Evolutionary conservation across 1,140 invertebrate genomes (phyloP).

Genomic region (Druon quercuslanigerum): DNA sequence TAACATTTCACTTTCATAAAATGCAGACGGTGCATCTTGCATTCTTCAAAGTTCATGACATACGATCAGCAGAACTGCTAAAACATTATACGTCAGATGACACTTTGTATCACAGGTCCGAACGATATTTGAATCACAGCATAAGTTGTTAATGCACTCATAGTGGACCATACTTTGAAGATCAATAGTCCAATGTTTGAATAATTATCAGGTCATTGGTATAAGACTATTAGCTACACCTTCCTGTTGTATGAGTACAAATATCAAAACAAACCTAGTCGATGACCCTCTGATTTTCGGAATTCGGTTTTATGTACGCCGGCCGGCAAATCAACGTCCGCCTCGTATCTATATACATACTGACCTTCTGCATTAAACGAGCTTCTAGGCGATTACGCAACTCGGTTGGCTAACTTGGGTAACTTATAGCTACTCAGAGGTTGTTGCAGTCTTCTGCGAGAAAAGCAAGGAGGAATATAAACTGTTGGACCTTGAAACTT

Average conservation of each 20-base stretch:
- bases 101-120: too few species aligned
- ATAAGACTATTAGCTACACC: too few species aligned
- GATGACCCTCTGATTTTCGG: slow-evolving; percentile 3
- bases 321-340: background rate
- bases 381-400: slow-evolving; percentile 6
- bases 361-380: slow-evolving; percentile 20
- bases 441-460: background rate
- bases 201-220: background rate
- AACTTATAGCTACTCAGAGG: slow-evolving; percentile 4
- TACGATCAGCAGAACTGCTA: too few species aligned
- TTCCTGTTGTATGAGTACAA: background rate
- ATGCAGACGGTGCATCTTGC: too few species aligned
- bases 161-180: too few species aligned
- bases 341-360: slow-evolving; percentile 1
- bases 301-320: background rate
- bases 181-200: background rate
- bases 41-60: too few species aligned
- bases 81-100: too few species aligned
- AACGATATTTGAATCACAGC: too few species aligned
- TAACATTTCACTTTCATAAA: too few species aligned
- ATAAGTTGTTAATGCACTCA: too few species aligned
- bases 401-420: slow-evolving; percentile 16
- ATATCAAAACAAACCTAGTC: slow-evolving; percentile 2
- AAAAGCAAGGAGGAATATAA: background rate
- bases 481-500: slow-evolving; percentile 24